Evolutionary conservation across 2,888 invertebrate genomes (phyloP).

Genomic region (Eupelmus urozonus): DNA sequence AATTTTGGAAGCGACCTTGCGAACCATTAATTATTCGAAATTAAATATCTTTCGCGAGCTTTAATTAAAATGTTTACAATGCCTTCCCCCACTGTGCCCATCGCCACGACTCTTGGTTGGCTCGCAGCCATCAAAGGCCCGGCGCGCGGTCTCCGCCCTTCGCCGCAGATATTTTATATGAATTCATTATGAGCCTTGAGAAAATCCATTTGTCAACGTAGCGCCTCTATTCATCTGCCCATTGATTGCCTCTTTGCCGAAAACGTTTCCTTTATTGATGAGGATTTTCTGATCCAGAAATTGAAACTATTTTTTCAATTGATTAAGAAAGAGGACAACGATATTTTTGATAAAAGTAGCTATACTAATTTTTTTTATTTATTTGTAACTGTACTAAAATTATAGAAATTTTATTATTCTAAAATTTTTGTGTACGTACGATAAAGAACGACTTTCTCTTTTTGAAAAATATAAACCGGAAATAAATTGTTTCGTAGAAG

Average conservation of each 20-base stretch:
- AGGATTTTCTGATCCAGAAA: background rate
- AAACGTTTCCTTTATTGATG: too few relatives aligned
- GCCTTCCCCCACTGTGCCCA: conserved; percentile 47
- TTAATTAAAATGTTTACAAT: conserved; percentile 75
- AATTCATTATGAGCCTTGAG: conserved; percentile 66
- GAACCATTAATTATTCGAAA: conserved; percentile 74
- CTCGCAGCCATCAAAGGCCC: conserved; percentile 47
- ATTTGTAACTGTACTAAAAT: too few relatives aligned
- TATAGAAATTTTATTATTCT: too few relatives aligned
- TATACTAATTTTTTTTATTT: too few relatives aligned
- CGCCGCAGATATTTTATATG: conserved; percentile 65
- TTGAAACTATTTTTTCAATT: background rate
- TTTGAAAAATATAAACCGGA: too few relatives aligned
- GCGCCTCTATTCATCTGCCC: conserved; percentile 20
- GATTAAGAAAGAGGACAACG: background rate
- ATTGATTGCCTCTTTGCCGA: conserved; percentile 34
- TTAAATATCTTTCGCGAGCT: conserved; percentile 72
- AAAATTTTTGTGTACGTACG: too few relatives aligned
- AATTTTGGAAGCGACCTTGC: conserved; percentile 48
- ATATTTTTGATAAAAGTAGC: too few relatives aligned
- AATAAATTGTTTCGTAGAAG: too few relatives aligned
- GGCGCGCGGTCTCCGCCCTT: too few relatives aligned
- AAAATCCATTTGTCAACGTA: conserved; percentile 66
- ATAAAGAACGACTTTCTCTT: too few relatives aligned
- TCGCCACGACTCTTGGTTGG: background rate